phyloP scores from a whole-genome alignment of 2,113 vertebrate species.

The Labeo catla region DNA sequence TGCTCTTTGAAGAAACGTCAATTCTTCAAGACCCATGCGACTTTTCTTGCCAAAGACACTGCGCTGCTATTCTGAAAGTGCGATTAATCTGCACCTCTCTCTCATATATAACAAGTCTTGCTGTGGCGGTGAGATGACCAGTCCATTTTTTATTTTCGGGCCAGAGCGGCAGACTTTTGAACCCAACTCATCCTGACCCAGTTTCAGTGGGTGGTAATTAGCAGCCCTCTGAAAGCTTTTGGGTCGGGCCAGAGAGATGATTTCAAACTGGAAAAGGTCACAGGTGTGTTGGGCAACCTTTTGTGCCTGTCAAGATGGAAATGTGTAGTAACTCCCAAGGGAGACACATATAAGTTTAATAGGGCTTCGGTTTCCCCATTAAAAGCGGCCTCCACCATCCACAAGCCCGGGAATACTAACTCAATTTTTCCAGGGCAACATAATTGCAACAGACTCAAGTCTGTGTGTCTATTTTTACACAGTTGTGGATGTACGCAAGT shows the following conservation, averaged over 20 bases:
- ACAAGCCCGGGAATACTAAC: conserved; percentile 42
- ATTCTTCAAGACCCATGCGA: neutral
- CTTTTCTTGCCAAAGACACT: neutral
- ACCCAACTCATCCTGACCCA: conserved; percentile 44
- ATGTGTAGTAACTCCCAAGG: conserved; percentile 48
- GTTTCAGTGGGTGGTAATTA: conserved; percentile 38
- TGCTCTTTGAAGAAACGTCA: neutral
- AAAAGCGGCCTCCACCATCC: conserved; percentile 56
- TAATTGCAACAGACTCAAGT: conserved; percentile 44
- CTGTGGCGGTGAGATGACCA: conserved; percentile 33
- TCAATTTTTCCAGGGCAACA: conserved; percentile 53
- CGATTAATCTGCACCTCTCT: conserved; percentile 14
- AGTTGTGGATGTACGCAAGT: conserved; percentile 46
- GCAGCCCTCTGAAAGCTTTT: conserved; percentile 34
- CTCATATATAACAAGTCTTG: conserved; percentile 37
- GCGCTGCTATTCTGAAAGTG: conserved; percentile 1
- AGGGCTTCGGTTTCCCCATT: conserved; percentile 56
- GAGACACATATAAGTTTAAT: conserved; percentile 58
- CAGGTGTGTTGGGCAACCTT: conserved; percentile 49
- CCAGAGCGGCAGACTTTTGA: conserved; percentile 40
- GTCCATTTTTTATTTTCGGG: conserved; percentile 43
- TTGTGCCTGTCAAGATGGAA: conserved; percentile 51
- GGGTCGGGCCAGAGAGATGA: conserved; percentile 44
- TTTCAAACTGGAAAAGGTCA: conserved; percentile 53
- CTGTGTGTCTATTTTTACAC: conserved; percentile 55